A percentile compares a stretch with the other conserved stretches of the same genome.
phyloP scores from a whole-genome alignment of 1,140 invertebrate species.

The Drosophila lowei region DNA sequence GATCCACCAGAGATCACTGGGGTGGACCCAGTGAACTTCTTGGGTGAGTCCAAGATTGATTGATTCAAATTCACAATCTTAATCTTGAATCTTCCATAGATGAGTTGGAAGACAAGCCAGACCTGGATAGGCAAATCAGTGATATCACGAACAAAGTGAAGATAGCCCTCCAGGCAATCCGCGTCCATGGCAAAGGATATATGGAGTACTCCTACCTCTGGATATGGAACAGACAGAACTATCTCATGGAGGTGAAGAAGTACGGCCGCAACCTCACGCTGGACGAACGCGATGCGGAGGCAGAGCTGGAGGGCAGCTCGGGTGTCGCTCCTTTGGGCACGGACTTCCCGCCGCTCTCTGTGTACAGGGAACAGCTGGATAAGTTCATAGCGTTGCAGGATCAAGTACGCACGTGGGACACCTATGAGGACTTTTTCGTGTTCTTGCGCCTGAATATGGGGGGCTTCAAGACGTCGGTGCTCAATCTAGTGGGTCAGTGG shows the following conservation, averaged over 20 bases:
- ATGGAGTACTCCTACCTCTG: conserved; percentile 86
- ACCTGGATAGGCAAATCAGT: conserved; percentile 46
- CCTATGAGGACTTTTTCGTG: conserved; percentile 84
- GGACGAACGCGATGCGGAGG: conserved; percentile 84
- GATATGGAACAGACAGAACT: conserved; percentile 86
- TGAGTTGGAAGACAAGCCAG: conserved; percentile 49
- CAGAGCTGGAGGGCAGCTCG: conserved; percentile 49
- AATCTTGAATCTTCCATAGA: conserved; percentile 15
- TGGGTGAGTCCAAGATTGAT: conserved; percentile 23
- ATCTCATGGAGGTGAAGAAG: conserved; percentile 87
- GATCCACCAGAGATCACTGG: conserved; percentile 45
- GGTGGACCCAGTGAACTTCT: conserved; percentile 20
- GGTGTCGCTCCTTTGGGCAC: conserved; percentile 51
- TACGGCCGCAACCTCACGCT: conserved; percentile 86
- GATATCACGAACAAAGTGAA: conserved; percentile 65
- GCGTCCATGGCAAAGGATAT: conserved; percentile 51
- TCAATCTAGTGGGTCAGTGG: conserved; percentile 89
- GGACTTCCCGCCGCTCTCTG: conserved; percentile 50
- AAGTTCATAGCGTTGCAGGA: conserved; percentile 67
- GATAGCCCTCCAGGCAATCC: conserved; percentile 53
- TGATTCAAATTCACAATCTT: too few species aligned
- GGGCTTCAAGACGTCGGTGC: conserved; percentile 88
- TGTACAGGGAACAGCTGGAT: conserved; percentile 71
- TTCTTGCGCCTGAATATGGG: conserved; percentile 88
- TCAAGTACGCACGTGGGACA: conserved; percentile 59